phyloP scores from a whole-genome alignment of 2,113 vertebrate genomes.

The Plecturocebus donacophilus region DNA sequence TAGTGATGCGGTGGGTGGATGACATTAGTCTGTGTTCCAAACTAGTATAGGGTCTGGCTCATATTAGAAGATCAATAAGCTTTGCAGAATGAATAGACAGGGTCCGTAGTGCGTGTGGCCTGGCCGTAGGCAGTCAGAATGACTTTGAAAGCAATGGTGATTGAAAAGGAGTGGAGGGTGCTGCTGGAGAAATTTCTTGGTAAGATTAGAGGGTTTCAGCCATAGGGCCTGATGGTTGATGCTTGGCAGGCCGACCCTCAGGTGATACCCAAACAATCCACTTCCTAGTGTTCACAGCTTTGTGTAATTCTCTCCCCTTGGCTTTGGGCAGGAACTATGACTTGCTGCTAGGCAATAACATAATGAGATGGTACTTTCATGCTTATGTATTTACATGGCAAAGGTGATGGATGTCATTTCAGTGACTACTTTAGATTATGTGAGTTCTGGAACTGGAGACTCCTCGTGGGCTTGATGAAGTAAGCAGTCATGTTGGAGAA shows the following conservation, averaged over 20 bases:
- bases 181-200: not conserved
- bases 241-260: not conserved
- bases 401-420: not conserved
- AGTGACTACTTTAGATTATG: not conserved
- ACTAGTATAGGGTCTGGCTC: not conserved
- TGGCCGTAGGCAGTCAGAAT: not conserved
- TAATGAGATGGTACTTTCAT: not conserved
- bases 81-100: not conserved
- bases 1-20: not conserved
- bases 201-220: not conserved
- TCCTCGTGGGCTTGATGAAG: not conserved
- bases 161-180: not conserved
- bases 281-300: not conserved
- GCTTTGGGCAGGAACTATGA: not conserved
- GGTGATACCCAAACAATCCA: not conserved
- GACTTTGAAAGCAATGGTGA: not conserved
- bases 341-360: not conserved
- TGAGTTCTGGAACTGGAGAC: not conserved
- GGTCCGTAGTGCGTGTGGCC: not conserved
- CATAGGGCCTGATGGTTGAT: not conserved
- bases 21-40: not conserved
- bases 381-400: not conserved
- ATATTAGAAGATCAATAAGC: not conserved
- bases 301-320: not conserved
- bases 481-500: not conserved